A percentile compares a stretch with the other conserved stretches of the same genome.
phyloP scores from a whole-genome alignment of 2,113 vertebrate species.

The Dicerorhinus sumatrensis region DNA sequence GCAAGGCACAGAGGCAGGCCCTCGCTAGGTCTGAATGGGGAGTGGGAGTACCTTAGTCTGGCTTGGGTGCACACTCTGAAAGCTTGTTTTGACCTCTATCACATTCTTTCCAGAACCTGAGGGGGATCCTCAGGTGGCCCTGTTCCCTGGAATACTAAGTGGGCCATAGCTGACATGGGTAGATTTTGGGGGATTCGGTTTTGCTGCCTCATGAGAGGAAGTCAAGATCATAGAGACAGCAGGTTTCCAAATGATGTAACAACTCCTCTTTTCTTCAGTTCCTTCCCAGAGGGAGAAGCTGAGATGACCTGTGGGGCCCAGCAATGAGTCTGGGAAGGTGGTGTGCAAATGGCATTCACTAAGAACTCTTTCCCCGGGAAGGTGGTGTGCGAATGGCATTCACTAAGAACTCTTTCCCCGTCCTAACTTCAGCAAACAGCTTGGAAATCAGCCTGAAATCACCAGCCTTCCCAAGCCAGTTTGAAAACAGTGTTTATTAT shows the following conservation, averaged over 20 bases:
- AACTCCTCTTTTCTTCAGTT: not conserved
- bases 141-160: not conserved
- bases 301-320: not conserved
- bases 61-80: not conserved
- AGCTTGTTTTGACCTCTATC: not conserved
- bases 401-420: not conserved
- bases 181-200: not conserved
- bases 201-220: not conserved
- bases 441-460: conserved; percentile 27
- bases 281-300: not conserved
- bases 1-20: not conserved
- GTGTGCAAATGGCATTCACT: not conserved
- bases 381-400: not conserved
- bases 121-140: not conserved
- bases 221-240: not conserved
- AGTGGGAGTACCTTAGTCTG: not conserved
- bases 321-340: not conserved
- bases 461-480: not conserved
- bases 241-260: not conserved
- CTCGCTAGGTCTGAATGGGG: too few relatives aligned
- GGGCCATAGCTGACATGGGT: not conserved
- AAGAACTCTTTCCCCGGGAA: not conserved
- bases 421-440: not conserved
- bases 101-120: not conserved
- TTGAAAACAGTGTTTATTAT: conserved; percentile 65